Base-by-base conservation (phyloP, 2,113 vertebrate species). In the Sakesphorus luctuosus region DNA sequence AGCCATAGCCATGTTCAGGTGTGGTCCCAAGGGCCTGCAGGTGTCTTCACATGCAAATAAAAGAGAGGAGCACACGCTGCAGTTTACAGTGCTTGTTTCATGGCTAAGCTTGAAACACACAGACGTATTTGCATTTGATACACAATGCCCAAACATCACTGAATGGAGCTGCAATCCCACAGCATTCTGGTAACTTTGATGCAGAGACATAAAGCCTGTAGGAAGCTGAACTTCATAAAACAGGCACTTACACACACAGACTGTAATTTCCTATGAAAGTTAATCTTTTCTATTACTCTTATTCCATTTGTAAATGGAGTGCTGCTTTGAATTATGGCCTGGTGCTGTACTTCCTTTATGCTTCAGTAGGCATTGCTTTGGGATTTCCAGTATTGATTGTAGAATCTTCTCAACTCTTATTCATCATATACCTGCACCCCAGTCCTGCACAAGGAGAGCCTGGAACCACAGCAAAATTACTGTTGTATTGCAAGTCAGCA, bases 351-450 rank as follows among this genome's bases (percentile, higher is more conserved):
- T 65, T 11, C 65, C 92, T 90, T 65, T 80, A 73, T 61, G 93
- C 94, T 89, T 96, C 94, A 89, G 59, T 81, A 59, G 71, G 91
- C 90, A 20, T 63, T 44, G 82, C 81, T 92, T 96, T 61, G 75
- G 86, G 95, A 38, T 89, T 68, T 83, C 68, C 62, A 73, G 87
- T 87, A 97, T 95, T 87, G 38, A 75, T 84, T 91, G 92, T 72
- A 52, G 85, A 87, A 88, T 89, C 88, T 95, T 82, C 62, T 97
- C 83, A 93, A 36, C 53, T 94, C 88, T 68, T 90, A 91, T 96
- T 93, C 90, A 90, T 97, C 94, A 93, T 44, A 56, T 35, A 96
- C 85, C 69, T 92, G 80, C 74, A 65, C 15, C 35, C 69, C 1
- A 3, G 35, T 46, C 36, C 90, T 92, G 61, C 46, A 56, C 56